phyloP scores from a whole-genome alignment of 2,797 vertebrate genomes.

The Tadarida brasiliensis region DNA sequence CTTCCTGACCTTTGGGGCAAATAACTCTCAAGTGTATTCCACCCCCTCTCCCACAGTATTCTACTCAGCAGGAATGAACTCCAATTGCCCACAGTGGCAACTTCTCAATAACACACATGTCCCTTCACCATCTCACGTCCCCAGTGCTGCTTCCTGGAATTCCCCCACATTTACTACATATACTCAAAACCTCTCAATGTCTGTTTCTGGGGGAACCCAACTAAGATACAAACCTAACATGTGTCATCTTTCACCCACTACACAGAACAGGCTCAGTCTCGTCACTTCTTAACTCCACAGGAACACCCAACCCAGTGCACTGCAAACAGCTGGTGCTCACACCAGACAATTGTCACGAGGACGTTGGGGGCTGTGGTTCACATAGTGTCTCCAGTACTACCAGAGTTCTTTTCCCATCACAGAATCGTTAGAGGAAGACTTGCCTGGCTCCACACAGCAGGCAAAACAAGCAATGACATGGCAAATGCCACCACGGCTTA shows the following conservation, averaged over 20 bases:
- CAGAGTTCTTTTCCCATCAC: not conserved
- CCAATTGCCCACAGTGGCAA: rapidly evolving
- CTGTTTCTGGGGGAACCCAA: not conserved
- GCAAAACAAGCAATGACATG: not conserved
- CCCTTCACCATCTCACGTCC: not conserved
- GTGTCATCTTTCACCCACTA: not conserved
- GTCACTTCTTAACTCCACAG: not conserved
- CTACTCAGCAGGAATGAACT: not conserved
- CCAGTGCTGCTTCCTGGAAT: not conserved
- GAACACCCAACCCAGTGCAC: not conserved
- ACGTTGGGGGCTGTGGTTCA: not conserved
- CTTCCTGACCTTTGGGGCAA: not conserved
- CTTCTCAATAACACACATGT: not conserved
- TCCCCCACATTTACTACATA: not conserved
- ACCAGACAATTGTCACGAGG: not conserved
- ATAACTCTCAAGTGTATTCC: not conserved
- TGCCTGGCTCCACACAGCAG: not conserved
- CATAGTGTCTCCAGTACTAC: not conserved
- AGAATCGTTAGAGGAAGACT: not conserved
- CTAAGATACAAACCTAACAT: not conserved
- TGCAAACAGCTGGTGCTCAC: not conserved
- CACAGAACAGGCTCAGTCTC: no score
- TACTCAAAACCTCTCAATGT: not conserved
- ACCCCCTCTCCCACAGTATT: not conserved
- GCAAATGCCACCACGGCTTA: not conserved